Evolutionary conservation across 1,140 invertebrate species (phyloP).

Genomic region (Drosophila ercepeae): DNA sequence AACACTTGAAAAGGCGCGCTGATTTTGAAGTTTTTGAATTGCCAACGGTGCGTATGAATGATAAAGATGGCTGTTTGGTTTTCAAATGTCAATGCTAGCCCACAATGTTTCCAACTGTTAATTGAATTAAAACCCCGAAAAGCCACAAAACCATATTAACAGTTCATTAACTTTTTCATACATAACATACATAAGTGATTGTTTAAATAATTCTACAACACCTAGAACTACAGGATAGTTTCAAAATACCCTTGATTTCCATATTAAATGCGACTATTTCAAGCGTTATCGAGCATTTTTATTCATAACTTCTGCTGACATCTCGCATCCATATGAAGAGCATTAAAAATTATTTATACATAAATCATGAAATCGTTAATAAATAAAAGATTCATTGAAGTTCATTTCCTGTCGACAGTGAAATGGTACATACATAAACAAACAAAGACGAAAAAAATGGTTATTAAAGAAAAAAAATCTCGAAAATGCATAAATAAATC

Average conservation of each 20-base stretch:
- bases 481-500: constrained; percentile 71
- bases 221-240: no score
- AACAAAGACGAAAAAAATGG: constrained; percentile 39
- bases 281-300: constrained; percentile 21
- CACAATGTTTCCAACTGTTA: background rate
- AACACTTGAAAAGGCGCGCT: constrained; percentile 59
- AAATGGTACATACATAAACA: constrained; percentile 54
- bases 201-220: constrained; percentile 11
- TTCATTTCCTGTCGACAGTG: constrained; percentile 73
- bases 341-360: constrained; percentile 76
- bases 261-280: constrained; percentile 23
- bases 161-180: constrained; percentile 27
- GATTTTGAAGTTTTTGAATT: constrained; percentile 29
- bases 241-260: no score
- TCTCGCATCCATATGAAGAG: constrained; percentile 37
- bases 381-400: constrained; percentile 72
- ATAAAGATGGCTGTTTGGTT: constrained; percentile 9
- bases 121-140: constrained; percentile 10
- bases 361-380: constrained; percentile 76
- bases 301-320: constrained; percentile 47
- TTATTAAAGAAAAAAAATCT: constrained; percentile 39
- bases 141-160: constrained; percentile 22
- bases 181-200: constrained; percentile 14
- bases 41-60: constrained; percentile 60
- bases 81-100: no score